phyloP scores from a whole-genome alignment of 2,888 invertebrate genomes.

The Aporophyla nigra region DNA sequence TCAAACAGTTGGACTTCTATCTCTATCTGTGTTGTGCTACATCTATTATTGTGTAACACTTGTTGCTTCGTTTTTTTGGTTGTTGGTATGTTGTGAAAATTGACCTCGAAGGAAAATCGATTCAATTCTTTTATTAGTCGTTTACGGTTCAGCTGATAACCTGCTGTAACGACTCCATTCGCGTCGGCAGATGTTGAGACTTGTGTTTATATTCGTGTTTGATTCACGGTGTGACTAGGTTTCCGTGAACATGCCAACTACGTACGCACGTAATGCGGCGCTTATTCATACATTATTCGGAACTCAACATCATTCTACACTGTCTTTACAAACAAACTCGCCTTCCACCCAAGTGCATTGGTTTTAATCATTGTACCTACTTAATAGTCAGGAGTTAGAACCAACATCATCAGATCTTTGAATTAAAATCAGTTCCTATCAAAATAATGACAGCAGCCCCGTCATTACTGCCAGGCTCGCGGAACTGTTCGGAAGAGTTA shows the following conservation, averaged over 20 bases:
- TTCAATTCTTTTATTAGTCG: slow-evolving; percentile 26
- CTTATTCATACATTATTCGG: slow-evolving; percentile 30
- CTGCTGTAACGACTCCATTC: slow-evolving; percentile 9
- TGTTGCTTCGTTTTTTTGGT: slow-evolving; percentile 11
- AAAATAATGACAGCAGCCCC: no score
- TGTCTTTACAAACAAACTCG: background rate
- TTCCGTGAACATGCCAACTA: slow-evolving; percentile 22
- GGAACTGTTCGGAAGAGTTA: no score
- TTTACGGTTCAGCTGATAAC: slow-evolving; percentile 28
- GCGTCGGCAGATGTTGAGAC: background rate
- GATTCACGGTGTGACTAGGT: slow-evolving; percentile 14
- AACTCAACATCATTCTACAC: slow-evolving; percentile 1
- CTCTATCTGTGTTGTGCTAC: background rate
- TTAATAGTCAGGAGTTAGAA: background rate
- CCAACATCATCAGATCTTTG: slow-evolving; percentile 4
- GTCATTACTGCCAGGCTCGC: no score
- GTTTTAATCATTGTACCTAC: background rate
- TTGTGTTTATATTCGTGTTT: slow-evolving; percentile 31
- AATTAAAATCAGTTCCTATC: background rate
- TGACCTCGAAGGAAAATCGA: slow-evolving; percentile 50
- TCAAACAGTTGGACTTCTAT: slow-evolving; percentile 5
- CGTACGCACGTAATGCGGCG: background rate
- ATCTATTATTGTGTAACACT: slow-evolving; percentile 28
- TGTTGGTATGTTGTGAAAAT: slow-evolving; percentile 42
- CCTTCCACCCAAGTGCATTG: background rate